Evolutionary conservation across 2,113 vertebrate species (phyloP), one percentile per base, ranked within the genome.

Genomic region (Centrocercus urophasianus): DNA sequence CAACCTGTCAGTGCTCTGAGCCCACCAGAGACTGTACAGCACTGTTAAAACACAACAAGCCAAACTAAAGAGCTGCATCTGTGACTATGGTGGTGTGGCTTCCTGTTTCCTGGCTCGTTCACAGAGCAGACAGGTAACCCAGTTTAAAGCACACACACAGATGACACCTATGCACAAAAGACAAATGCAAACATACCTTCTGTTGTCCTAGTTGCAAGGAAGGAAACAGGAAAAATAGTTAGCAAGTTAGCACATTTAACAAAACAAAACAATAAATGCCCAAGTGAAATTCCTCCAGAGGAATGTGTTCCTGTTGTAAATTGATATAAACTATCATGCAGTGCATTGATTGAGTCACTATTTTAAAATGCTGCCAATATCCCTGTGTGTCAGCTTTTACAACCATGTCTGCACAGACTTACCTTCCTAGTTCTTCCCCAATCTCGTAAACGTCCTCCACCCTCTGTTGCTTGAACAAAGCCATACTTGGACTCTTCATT

Each of bases 361-460:
- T 54, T 57, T 32, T 22, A 83, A 57, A 36, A 64, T 19, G 32
- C 3, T 36, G 22, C 47, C 81, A 82, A 84, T 16, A 63, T 8
- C 27, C 24, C 32, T 47, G 3, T 0, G 7, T 19, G 8, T 7
- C 66, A 81, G 10, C 56, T 83, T 59, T 42, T 54, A 40, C 4
- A 81, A 30, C 8, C 36, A 9, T 1, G 4, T 32, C 47, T 30
- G 13, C 3, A 36, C 1, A 5, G 43, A 89, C 98, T 98, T 95
- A 99, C 99, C 99, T 99, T 90, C 99, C 99, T 32, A 99, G 98
- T 60, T 98, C 98, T 94, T 99, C 98, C 61, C 98, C 98, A 13
- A 99, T 98, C 95, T 99, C 98, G 8, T 99, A 99, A 89, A 98
- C 95, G 3, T 99, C 99, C 65, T 99, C 99, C 91, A 99, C 98